A percentile compares a stretch with the other conserved stretches of the same genome.
phyloP scores from a whole-genome alignment of 2,113 vertebrate species.

The Periophthalmus modestus region DNA sequence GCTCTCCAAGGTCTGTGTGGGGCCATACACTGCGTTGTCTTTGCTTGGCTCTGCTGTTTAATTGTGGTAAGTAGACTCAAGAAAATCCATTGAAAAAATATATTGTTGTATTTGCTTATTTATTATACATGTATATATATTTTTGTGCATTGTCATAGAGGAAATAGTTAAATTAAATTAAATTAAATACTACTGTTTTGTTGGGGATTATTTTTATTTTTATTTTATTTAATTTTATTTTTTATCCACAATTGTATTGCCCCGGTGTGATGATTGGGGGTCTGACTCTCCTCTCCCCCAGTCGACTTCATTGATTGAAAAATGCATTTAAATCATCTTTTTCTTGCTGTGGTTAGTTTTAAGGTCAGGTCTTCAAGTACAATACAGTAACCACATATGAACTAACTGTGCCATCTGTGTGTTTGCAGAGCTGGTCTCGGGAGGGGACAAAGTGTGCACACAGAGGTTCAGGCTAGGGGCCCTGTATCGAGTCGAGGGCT shows the following conservation, averaged over 20 bases:
- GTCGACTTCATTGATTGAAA: neutral
- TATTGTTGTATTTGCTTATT: neutral
- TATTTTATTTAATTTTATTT: no score
- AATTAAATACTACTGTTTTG: no score
- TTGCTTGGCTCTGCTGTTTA: constrained; percentile 28
- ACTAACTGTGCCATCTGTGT: constrained; percentile 2
- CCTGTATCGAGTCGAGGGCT: constrained; percentile 78
- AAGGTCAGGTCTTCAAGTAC: neutral
- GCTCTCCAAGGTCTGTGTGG: neutral
- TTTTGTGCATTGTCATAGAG: neutral
- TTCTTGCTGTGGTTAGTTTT: no score
- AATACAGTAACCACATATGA: neutral
- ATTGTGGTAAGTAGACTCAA: constrained; percentile 48
- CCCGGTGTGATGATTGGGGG: no score
- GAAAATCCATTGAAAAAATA: neutral
- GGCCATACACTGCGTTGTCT: constrained; percentile 32
- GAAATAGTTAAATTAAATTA: no score
- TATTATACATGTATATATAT: no score
- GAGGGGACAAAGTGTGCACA: constrained; percentile 48
- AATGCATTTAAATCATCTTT: neutral
- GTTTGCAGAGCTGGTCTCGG: constrained; percentile 29
- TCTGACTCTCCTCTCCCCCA: no score
- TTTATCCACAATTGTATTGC: no score
- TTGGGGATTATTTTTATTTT: no score
- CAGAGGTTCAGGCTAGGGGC: constrained; percentile 78